These are phyloP conservation scores for Drosophila quinaria DNA, from an alignment of 2,888 invertebrate genomes.

Conservation along the genomic window DNA sequence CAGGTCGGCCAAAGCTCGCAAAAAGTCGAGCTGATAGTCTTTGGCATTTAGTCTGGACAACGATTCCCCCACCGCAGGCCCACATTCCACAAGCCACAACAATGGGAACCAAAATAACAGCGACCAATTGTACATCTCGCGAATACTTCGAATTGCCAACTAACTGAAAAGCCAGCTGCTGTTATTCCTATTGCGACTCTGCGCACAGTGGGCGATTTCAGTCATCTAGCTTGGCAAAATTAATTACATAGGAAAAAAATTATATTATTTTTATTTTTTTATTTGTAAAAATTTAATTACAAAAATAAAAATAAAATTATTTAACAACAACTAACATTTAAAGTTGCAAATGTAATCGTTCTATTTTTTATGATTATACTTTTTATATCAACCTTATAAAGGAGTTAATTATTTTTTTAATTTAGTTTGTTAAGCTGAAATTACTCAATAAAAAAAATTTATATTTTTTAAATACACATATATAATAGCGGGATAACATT, in stretches of 20 bases:
- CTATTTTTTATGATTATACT: too few species aligned
- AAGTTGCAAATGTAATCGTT: too few species aligned
- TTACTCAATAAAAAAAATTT: too few species aligned
- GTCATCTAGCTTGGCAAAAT: not conserved
- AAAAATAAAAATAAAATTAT: too few species aligned
- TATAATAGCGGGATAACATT: too few species aligned
- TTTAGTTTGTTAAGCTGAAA: too few species aligned
- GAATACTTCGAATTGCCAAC: constrained; percentile 38
- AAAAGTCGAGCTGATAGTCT: constrained; percentile 65
- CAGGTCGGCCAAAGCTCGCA: constrained; percentile 41
- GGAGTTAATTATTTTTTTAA: too few species aligned
- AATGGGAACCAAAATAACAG: constrained; percentile 16
- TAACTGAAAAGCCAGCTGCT: constrained; percentile 34
- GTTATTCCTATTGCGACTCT: constrained; percentile 1
- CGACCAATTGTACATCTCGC: constrained; percentile 48
- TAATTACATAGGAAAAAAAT: not conserved
- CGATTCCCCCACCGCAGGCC: constrained; percentile 5
- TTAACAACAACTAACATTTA: too few species aligned
- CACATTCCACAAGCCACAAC: constrained; percentile 27
- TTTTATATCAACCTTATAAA: too few species aligned
- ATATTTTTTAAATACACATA: too few species aligned
- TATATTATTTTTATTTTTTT: too few species aligned
- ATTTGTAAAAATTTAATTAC: too few species aligned
- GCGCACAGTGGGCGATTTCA: constrained; percentile 3
- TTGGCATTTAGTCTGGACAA: constrained; percentile 41